Evolutionary conservation across 2,113 vertebrate genomes (phyloP), one percentile per base, ranked within the genome.

Genomic region (Gobio gobio): DNA sequence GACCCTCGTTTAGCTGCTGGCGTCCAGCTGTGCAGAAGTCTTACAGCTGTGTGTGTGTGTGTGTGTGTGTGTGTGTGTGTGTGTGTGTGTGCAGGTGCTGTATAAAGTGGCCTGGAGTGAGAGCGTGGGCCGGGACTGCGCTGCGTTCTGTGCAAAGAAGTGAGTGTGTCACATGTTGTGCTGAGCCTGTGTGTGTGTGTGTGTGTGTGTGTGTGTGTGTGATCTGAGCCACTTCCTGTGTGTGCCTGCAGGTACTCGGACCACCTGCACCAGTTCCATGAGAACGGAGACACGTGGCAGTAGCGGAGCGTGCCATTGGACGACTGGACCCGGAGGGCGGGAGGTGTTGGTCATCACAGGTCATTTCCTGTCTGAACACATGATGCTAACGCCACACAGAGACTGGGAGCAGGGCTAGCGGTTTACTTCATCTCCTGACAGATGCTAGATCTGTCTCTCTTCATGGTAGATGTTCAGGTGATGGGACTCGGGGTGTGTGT

Each of bases 101-200:
- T 99, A 99, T 93, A 98, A 97, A 92, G 96, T 96, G 0, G 98
- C 98, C 0, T 99, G 98, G 97, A 99, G 97, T 0, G 97, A 99
- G 91, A 98, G 97, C 22, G 90, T 98, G 43, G 96, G 95, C 0
- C 89, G 97, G 81, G 97, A 98, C 93, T 99, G 98, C 45, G 81
- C 95, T 0, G 93, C 97, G 0, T 98, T 94, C 93, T 99, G 98
- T 0, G 97, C 97, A 5, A 99, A 98, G 88, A 96, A 97, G 97
- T 98, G 91, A 89, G 96, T 88, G 3, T 24, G 24, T 2, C 1
- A 22, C 18, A 66, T 66, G 13, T 3, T n/a, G n/a, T n/a, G 8
- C 7, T 10, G 58, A 61, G 22, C n/a, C 2, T 16, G 13, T 70
- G 66, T n/a, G n/a, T n/a, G n/a, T n/a, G n/a, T n/a, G n/a, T n/a